Evolutionary conservation across 1,140 invertebrate species (phyloP).

Genomic region (Megathymus violae): DNA sequence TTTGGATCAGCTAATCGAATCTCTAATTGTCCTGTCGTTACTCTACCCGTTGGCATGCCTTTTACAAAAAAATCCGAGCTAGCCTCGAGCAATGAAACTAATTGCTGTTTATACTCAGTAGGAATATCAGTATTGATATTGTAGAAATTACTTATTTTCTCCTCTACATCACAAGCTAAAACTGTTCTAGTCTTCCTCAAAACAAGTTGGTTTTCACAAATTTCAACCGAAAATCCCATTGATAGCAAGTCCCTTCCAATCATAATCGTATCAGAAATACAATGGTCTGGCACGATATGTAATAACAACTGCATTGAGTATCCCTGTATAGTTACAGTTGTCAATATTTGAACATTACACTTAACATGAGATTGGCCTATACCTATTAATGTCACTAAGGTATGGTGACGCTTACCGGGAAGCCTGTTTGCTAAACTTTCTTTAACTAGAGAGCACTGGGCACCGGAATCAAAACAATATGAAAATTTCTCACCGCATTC

Average conservation of each 20-base stretch:
- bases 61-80: neutral
- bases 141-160: neutral
- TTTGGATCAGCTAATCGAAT: neutral
- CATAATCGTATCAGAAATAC: conserved; percentile 12
- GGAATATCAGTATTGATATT: neutral
- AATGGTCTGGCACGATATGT: conserved; percentile 3
- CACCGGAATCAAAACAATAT: too few relatives aligned
- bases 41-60: neutral
- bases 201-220: conserved; percentile 4
- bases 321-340: neutral
- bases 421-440: neutral
- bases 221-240: conserved; percentile 16
- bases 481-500: too few relatives aligned
- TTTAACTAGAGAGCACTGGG: too few relatives aligned
- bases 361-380: too few relatives aligned
- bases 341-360: neutral
- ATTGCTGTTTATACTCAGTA: neutral
- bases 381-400: neutral
- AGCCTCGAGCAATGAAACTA: neutral
- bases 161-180: conserved; percentile 12
- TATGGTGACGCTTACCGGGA: too few relatives aligned
- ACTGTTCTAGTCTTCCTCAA: conserved; percentile 4
- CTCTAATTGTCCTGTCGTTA: neutral
- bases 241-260: conserved; percentile 20
- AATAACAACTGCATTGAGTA: neutral